These are phyloP conservation scores for Lamprotornis superbus DNA, from an alignment of 2,113 vertebrate genomes.

Conservation along the genomic window DNA sequence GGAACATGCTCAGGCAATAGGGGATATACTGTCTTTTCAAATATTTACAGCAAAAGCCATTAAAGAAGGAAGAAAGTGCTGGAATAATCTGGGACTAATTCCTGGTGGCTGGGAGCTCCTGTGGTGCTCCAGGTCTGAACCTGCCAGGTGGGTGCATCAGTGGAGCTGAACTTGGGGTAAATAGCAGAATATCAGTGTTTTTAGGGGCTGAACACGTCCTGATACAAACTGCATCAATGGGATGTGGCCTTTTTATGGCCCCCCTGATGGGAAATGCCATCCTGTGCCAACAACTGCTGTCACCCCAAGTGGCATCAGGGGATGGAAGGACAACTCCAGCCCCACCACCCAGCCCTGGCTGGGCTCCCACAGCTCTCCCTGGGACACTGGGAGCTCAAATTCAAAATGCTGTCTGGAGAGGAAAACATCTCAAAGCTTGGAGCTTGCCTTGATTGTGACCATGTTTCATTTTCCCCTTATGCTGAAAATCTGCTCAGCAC, in stretches of 20 bases:
- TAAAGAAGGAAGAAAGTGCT: background rate
- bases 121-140: background rate
- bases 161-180: background rate
- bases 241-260: background rate
- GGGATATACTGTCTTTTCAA: background rate
- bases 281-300: background rate
- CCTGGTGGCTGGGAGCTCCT: background rate
- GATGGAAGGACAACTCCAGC: background rate
- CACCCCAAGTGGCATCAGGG: background rate
- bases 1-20: rapidly evolving
- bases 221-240: background rate
- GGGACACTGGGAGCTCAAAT: background rate
- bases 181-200: background rate
- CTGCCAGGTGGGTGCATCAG: background rate
- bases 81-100: background rate
- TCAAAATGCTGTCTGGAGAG: background rate
- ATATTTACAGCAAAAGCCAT: background rate
- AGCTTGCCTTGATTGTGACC: background rate
- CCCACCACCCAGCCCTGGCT: background rate
- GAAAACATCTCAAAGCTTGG: background rate
- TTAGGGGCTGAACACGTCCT: background rate
- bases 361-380: background rate
- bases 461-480: background rate
- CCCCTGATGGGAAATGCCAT: background rate
- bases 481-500: background rate